These are phyloP conservation scores for Chelonus insularis DNA, from an alignment of 1,140 invertebrate species.

Conservation along the genomic window DNA sequence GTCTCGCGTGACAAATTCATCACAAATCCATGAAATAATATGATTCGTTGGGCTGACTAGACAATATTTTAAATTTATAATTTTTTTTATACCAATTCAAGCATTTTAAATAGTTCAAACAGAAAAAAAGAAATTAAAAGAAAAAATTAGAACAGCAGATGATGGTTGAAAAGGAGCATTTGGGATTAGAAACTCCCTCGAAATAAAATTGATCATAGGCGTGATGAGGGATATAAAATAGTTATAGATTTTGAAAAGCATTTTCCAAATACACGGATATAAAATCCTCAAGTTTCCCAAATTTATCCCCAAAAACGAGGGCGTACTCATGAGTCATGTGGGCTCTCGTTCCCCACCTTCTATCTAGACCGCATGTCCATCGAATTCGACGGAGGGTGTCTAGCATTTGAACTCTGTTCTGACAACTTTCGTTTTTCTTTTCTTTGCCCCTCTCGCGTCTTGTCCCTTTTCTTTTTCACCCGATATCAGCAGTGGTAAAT, in stretches of 20 bases:
- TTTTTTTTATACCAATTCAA: neutral
- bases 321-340: constrained; percentile 52
- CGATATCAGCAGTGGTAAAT: constrained; percentile 28
- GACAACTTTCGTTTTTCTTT: constrained; percentile 52
- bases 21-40: neutral
- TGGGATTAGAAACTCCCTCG: constrained; percentile 2
- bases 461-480: neutral
- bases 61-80: too few species aligned
- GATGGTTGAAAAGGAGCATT: neutral
- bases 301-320: constrained; percentile 53
- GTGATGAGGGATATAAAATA: constrained; percentile 11
- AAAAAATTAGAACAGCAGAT: neutral
- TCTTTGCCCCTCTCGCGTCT: constrained; percentile 26
- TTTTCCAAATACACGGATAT: constrained; percentile 4
- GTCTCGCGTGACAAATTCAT: constrained; percentile 21
- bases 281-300: constrained; percentile 48
- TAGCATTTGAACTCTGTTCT: constrained; percentile 32
- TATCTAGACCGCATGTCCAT: constrained; percentile 46
- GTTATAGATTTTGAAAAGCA: constrained; percentile 16
- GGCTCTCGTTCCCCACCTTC: constrained; percentile 38
- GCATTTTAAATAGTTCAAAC: neutral
- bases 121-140: neutral
- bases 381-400: constrained; percentile 45
- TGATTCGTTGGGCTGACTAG: too few species aligned
- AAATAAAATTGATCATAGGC: neutral